Percentiles rank a stretch among this genome's conserved stretches.
Evolutionary conservation across 2,797 vertebrate species (phyloP).

Genomic region (Lagothrix lagotricha): DNA sequence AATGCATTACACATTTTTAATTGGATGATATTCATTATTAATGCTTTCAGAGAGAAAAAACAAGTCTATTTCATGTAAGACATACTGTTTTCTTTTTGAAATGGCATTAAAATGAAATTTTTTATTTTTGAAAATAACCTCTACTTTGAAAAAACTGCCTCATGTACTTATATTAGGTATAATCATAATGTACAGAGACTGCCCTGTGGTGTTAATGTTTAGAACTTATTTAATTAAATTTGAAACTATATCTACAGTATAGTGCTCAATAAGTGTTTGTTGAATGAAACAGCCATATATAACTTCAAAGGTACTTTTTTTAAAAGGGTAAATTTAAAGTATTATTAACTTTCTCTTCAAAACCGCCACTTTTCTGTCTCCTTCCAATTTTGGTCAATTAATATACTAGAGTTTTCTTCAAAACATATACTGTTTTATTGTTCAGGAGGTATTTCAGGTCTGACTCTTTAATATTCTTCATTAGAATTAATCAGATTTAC

Average conservation of each 20-base stretch:
- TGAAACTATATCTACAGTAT: not conserved
- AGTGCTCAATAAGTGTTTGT: not conserved
- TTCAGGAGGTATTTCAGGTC: not conserved
- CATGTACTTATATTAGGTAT: not conserved
- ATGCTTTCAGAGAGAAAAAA: not conserved
- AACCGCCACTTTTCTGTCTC: not conserved
- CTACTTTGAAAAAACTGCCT: not conserved
- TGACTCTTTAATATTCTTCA: conserved; percentile 4
- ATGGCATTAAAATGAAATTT: not conserved
- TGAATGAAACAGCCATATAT: not conserved
- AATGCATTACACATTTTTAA: not conserved
- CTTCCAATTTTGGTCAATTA: not conserved
- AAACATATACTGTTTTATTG: not conserved
- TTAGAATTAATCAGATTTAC: not conserved
- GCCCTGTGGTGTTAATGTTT: not conserved
- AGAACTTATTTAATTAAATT: conserved; percentile 37
- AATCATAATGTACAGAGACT: not conserved
- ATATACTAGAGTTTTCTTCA: not conserved
- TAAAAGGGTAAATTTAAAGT: not conserved
- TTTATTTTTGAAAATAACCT: not conserved
- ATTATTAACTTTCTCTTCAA: not conserved
- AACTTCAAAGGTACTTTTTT: not conserved
- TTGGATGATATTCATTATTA: not conserved
- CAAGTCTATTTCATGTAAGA: not conserved
- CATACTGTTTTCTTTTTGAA: not conserved